These are phyloP conservation scores for Hepsetus odoe DNA, from an alignment of 2,113 vertebrate species.

Conservation along the genomic window DNA sequence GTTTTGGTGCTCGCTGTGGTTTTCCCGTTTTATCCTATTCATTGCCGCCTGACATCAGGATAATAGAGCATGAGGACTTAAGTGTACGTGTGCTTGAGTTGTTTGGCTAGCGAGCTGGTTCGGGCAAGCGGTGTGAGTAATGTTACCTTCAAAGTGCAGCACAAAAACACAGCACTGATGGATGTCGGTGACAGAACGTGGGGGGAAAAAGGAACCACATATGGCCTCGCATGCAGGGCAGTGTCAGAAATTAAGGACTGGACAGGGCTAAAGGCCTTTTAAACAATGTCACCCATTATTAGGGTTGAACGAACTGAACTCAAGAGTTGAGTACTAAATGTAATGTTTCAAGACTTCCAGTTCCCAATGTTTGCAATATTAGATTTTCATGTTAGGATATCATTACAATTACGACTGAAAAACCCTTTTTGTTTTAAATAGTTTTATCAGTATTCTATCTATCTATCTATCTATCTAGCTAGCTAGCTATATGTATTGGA, in stretches of 20 bases:
- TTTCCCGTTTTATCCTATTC: neutral
- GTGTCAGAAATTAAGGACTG: neutral
- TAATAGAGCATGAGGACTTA: neutral
- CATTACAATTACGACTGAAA: too few species aligned
- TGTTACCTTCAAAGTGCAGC: neutral
- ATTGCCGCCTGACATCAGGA: neutral
- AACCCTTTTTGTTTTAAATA: too few species aligned
- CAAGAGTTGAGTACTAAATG: too few species aligned
- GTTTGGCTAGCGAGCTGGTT: neutral
- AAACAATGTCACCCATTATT: too few species aligned
- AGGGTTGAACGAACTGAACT: too few species aligned
- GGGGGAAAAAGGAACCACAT: neutral
- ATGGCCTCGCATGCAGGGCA: neutral
- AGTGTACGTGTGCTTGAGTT: neutral
- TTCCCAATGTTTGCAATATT: too few species aligned
- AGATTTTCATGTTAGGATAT: too few species aligned
- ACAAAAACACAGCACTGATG: neutral
- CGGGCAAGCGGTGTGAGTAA: neutral
- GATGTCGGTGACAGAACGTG: neutral
- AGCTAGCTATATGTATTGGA: too few species aligned
- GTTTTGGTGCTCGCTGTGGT: neutral
- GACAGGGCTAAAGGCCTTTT: neutral
- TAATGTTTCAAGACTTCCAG: too few species aligned
- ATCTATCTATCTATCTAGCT: too few species aligned
- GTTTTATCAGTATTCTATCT: too few species aligned